phyloP scores from a whole-genome alignment of 2,888 invertebrate species.

The Tachina lurida region DNA sequence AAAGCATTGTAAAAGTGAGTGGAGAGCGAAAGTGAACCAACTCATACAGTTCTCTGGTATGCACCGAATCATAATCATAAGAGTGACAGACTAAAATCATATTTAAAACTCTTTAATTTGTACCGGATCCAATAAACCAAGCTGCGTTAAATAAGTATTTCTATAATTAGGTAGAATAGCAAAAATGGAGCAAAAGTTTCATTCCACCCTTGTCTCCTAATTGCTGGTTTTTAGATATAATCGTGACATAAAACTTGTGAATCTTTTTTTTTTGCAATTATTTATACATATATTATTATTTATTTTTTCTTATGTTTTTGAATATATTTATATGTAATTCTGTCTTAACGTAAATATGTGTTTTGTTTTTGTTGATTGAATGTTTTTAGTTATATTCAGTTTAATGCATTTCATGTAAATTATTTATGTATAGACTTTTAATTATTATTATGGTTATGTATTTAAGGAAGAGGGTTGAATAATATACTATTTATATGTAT shows the following conservation, averaged over 20 bases:
- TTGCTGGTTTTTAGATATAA: no score
- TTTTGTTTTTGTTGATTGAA: conserved; percentile 47
- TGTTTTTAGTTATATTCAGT: conserved; percentile 49
- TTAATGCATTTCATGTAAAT: conserved; percentile 52
- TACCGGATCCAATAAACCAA: no score
- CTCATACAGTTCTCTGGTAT: no score
- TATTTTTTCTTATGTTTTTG: conserved; percentile 50
- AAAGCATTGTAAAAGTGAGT: no score
- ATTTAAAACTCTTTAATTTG: no score
- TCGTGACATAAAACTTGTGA: conserved; percentile 15
- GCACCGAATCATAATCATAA: no score
- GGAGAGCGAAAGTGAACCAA: no score
- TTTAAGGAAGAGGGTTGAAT: conserved; percentile 35
- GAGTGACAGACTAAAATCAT: no score
- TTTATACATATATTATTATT: conserved; percentile 68
- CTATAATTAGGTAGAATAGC: no score
- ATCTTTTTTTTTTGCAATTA: conserved; percentile 62
- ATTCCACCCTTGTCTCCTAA: no score
- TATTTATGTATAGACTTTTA: conserved; percentile 58
- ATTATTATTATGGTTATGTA: conserved; percentile 41
- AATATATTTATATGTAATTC: conserved; percentile 33
- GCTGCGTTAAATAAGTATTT: no score
- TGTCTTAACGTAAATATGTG: conserved; percentile 66
- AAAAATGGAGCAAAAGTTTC: no score
- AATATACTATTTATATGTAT: background rate